phyloP scores from a whole-genome alignment of 2,888 invertebrate species.

The Philereme vetulata region DNA sequence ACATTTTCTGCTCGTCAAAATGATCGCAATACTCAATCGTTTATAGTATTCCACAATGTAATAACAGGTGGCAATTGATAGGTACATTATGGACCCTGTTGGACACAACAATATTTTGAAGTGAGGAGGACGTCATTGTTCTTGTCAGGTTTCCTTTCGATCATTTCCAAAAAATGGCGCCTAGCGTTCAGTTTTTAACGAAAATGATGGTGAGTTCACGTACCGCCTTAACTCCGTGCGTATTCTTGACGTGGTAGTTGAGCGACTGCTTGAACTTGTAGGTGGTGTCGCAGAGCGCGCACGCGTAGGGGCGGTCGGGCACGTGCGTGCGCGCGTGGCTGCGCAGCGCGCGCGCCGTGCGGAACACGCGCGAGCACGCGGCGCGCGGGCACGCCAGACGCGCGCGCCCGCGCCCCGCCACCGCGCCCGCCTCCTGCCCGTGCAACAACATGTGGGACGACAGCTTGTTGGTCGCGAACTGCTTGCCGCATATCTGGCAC shows the following conservation, averaged over 20 bases:
- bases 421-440: conserved; percentile 25
- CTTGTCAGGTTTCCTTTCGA: too few relatives aligned
- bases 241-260: conserved; percentile 58
- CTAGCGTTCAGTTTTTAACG: too few relatives aligned
- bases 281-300: conserved; percentile 47
- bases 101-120: too few relatives aligned
- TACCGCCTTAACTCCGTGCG: conserved; percentile 41
- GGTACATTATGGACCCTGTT: too few relatives aligned
- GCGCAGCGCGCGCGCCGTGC: conserved; percentile 41
- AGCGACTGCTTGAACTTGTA: conserved; percentile 65
- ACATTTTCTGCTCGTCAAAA: too few relatives aligned
- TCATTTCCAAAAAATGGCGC: too few relatives aligned
- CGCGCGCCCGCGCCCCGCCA: conserved; percentile 45
- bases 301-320: conserved; percentile 35
- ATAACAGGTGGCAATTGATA: too few relatives aligned
- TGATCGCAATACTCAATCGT: too few relatives aligned
- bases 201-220: not conserved
- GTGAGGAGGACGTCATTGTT: too few relatives aligned
- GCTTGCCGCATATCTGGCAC: conserved; percentile 64
- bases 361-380: conserved; percentile 43
- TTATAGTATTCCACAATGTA: too few relatives aligned
- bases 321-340: conserved; percentile 38
- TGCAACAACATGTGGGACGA: conserved; percentile 53
- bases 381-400: conserved; percentile 40
- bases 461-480: conserved; percentile 69